phyloP scores from a whole-genome alignment of 2,113 vertebrate genomes.

The Crypturellus undulatus region DNA sequence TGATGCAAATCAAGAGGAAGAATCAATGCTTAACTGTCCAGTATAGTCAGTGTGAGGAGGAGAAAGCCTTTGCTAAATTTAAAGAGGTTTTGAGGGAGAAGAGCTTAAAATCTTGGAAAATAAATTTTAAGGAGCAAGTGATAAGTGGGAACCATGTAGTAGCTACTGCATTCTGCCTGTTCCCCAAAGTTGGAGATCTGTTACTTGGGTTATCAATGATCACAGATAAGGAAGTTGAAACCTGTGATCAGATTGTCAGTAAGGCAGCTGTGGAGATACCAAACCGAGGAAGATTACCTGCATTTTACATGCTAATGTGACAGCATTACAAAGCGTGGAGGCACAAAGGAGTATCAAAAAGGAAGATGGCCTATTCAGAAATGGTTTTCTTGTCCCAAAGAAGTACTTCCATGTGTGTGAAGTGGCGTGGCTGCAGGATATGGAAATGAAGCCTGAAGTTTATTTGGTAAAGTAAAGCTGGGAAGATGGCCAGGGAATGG shows the following conservation, averaged over 20 bases:
- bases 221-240: not conserved
- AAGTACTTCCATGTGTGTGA: not conserved
- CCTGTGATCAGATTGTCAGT: not conserved
- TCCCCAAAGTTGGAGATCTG: not conserved
- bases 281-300: not conserved
- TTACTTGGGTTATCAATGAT: not conserved
- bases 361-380: not conserved
- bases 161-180: not conserved
- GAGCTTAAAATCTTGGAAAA: not conserved
- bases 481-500: not conserved
- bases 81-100: not conserved
- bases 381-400: not conserved
- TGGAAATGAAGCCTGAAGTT: not conserved
- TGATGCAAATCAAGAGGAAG: not conserved
- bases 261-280: not conserved
- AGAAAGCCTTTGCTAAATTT: not conserved
- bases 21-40: accelerated
- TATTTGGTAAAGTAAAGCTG: not conserved
- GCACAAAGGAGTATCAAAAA: not conserved
- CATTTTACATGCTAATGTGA: not conserved
- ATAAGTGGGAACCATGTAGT: not conserved
- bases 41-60: not conserved
- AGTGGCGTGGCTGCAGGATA: not conserved
- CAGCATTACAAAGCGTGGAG: not conserved
- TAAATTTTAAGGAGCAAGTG: not conserved